A percentile compares a stretch with the other conserved stretches of the same genome.
Evolutionary conservation across 2,888 invertebrate genomes (phyloP).

Genomic region (Lomographa bimaculata): DNA sequence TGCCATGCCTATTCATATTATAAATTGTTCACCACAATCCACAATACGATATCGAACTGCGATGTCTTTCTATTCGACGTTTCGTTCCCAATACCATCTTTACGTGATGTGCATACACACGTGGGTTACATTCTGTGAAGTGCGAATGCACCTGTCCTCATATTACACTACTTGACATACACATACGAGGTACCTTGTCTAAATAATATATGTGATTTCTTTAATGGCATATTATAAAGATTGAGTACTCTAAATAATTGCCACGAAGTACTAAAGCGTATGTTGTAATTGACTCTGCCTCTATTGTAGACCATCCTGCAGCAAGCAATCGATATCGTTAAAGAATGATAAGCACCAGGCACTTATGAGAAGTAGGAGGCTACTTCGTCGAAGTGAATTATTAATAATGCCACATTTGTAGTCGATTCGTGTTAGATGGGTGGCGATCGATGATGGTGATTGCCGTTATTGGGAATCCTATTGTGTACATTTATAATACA

Average conservation of each 20-base stretch:
- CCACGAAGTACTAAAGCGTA: too few species aligned
- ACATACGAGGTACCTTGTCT: background rate
- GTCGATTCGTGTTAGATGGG: conserved; percentile 16
- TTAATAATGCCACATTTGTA: conserved; percentile 16
- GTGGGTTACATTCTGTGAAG: background rate
- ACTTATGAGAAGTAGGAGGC: conserved; percentile 4
- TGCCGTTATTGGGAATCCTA: conserved; percentile 10
- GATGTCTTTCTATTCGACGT: conserved; percentile 8
- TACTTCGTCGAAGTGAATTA: background rate
- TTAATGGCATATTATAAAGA: too few species aligned
- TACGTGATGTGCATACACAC: conserved; percentile 11
- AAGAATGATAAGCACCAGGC: conserved; percentile 15
- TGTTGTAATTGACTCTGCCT: too few species aligned
- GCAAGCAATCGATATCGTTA: background rate
- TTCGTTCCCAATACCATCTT: conserved; percentile 10
- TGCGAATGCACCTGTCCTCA: conserved; percentile 5
- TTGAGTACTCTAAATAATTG: too few species aligned
- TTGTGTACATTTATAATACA: conserved; percentile 5
- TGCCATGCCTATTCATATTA: too few species aligned
- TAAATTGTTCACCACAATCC: background rate
- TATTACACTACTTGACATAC: too few species aligned
- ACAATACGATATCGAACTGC: too few species aligned
- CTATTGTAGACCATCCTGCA: too few species aligned
- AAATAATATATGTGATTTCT: too few species aligned
- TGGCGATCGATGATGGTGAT: conserved; percentile 26